These are phyloP conservation scores for Synanthedon tipuliformis DNA, from an alignment of 2,888 invertebrate species.

Conservation along the genomic window DNA sequence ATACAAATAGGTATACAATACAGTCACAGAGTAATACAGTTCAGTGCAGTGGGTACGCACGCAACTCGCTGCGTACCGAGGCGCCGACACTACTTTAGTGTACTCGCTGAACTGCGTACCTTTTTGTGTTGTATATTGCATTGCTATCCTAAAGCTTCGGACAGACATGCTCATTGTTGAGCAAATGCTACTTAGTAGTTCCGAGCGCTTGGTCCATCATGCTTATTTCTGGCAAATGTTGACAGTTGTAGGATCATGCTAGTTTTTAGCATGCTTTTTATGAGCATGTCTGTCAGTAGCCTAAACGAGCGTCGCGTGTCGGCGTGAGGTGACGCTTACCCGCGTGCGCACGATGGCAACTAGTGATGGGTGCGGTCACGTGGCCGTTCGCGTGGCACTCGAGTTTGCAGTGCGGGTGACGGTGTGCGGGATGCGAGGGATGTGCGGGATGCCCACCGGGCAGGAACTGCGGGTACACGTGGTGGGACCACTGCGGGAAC, in stretches of 20 bases:
- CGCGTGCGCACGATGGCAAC: slow-evolving; percentile 67
- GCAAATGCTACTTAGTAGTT: too few species aligned
- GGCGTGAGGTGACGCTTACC: slow-evolving; percentile 41
- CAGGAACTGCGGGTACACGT: slow-evolving; percentile 94
- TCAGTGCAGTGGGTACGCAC: too few species aligned
- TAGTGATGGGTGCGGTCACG: slow-evolving; percentile 66
- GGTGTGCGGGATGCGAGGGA: slow-evolving; percentile 58
- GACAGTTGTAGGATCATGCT: background rate
- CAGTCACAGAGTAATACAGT: too few species aligned
- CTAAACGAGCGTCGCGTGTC: background rate
- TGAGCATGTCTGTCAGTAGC: too few species aligned
- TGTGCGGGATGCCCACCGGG: slow-evolving; percentile 85
- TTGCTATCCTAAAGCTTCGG: too few species aligned
- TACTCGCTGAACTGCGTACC: too few species aligned
- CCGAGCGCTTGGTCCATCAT: too few species aligned
- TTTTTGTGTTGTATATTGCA: too few species aligned
- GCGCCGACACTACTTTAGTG: too few species aligned
- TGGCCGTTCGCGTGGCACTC: slow-evolving; percentile 40
- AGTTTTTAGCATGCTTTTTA: background rate
- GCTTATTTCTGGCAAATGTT: background rate
- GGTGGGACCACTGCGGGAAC: slow-evolving; percentile 95
- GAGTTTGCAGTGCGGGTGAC: slow-evolving; percentile 62
- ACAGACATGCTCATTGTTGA: too few species aligned
- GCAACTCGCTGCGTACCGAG: too few species aligned
- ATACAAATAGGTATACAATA: too few species aligned